Evolutionary conservation across 2,113 vertebrate species (phyloP).

Genomic region (Montifringilla adamsi): DNA sequence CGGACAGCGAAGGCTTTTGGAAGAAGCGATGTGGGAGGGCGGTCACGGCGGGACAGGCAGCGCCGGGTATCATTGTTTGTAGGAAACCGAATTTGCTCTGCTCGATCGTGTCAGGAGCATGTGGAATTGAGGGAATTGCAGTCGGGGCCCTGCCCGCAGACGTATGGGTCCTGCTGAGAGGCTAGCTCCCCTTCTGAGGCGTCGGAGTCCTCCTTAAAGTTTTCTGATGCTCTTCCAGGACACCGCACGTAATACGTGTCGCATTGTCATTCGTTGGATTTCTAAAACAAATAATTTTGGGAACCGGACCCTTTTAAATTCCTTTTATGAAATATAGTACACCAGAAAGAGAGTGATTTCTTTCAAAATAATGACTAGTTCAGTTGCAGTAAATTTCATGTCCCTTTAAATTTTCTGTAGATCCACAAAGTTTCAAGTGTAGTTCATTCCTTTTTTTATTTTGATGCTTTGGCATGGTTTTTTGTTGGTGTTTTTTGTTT

Average conservation of each 20-base stretch:
- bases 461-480: background rate
- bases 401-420: background rate
- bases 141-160: background rate
- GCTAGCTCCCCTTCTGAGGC: accelerated
- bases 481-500: background rate
- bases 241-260: accelerated
- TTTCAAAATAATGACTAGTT: background rate
- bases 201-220: accelerated
- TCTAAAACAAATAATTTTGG: background rate
- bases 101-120: background rate
- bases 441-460: background rate
- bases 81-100: background rate
- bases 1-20: background rate
- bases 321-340: accelerated
- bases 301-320: accelerated
- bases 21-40: too few species aligned
- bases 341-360: too few species aligned
- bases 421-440: background rate
- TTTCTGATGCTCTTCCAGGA: background rate
- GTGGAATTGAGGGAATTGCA: background rate
- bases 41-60: too few species aligned
- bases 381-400: background rate
- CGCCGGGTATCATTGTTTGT: too few species aligned
- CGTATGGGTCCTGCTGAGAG: background rate
- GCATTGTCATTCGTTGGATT: background rate